phyloP scores from a whole-genome alignment of 2,113 vertebrate genomes.

The Neolamprologus fasciatus region DNA sequence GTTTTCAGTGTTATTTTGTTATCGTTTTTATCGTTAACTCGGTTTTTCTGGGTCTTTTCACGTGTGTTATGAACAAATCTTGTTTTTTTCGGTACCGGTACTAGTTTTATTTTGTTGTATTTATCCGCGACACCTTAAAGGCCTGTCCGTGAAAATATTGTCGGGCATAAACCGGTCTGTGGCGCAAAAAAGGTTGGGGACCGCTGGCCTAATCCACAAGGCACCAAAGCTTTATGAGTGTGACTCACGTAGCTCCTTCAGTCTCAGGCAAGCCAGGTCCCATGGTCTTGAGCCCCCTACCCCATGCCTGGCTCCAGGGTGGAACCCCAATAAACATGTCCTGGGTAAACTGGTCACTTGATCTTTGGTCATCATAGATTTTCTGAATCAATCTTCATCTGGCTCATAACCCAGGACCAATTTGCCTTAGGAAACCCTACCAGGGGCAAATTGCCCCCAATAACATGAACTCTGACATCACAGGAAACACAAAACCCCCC shows the following conservation, averaged over 20 bases:
- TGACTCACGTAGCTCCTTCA: background rate
- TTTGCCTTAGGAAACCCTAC: background rate
- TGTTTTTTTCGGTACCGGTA: too few relatives aligned
- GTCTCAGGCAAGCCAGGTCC: background rate
- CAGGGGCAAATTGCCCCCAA: background rate
- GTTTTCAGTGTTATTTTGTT: rapidly evolving
- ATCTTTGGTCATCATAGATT: background rate
- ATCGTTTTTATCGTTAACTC: too few relatives aligned
- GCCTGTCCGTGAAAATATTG: too few relatives aligned
- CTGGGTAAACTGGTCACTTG: background rate
- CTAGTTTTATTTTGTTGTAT: too few relatives aligned
- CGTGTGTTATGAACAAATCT: too few relatives aligned
- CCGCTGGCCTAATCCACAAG: background rate
- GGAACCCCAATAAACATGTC: background rate
- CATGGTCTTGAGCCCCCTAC: background rate
- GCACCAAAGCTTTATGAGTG: background rate
- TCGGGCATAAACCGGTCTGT: too few relatives aligned
- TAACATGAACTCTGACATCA: background rate
- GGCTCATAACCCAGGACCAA: background rate
- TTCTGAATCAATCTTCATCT: background rate
- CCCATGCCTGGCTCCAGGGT: rapidly evolving
- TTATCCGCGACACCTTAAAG: too few relatives aligned
- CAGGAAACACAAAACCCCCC: rapidly evolving
- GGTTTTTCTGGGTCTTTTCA: too few relatives aligned
- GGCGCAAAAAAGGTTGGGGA: too few relatives aligned